Base-by-base conservation (phyloP, 2,113 vertebrate species). In the Psittacara wagleri region DNA sequence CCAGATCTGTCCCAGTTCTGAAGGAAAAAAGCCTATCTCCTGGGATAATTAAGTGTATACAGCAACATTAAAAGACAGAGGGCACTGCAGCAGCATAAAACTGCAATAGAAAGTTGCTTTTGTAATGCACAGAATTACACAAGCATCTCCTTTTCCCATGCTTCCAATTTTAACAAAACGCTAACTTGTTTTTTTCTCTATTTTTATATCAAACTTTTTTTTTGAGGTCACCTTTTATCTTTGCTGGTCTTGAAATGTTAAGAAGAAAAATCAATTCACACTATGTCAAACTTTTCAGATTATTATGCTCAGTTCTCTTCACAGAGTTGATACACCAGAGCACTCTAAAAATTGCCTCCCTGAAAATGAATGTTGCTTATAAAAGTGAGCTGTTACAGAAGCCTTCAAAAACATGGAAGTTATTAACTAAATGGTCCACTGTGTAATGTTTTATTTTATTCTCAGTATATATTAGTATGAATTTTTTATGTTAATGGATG, bases 41-140 rank as follows among this genome's bases (percentile, higher is more conserved):
- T 52, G 94, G 89, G 97, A 96, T 98, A 98, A 98, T 98, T 98
- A 98, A 92, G 64, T 87, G 82, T 78, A 95, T 85, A 83, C 86
- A 91, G 83, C 20, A 28, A 74, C 23, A 70, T 79, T 67, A 90
- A 97, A 97, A 98, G 95, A 98, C 86, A 98, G 96, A 97, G 95
- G 94, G 93, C 97, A 97, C 94, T 97, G 70, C 74, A 95, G 84
- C 87, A 97, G 91, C 85, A 94, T 93, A 81, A 94, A 96, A 95
- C 41, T 83, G 96, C 81, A 62, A 72, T 29, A 88, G 52, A 78
- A 88, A 79, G 4, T 69, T 92, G 19, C 15, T 89, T 35, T 91
- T 90, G 51, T 86, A 92, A 75, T 54, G 43, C 7, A 69, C 10
- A 52, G 29, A 37, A 55, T 54, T 85, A 73, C 41, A 86, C 23